Conservation (phyloP, 1,140 invertebrate genomes). For the Dendroctonus valens region DNA sequence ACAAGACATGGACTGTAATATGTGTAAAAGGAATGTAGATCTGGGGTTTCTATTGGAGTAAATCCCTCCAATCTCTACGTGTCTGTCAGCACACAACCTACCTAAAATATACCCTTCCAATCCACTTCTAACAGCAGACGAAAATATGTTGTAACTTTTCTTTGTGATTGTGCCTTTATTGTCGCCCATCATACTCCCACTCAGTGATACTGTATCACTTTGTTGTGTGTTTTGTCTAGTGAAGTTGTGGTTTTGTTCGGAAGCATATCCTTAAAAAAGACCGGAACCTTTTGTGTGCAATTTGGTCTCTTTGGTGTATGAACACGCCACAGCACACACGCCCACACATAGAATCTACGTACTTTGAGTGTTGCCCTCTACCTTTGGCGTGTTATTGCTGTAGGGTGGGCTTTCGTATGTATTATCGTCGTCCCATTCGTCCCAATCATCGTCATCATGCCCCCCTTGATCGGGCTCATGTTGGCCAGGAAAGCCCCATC, state of each 20-base stretch:
- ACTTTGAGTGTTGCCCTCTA: background rate
- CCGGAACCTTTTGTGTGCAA: background rate
- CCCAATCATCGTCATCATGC: slow-evolving; percentile 62
- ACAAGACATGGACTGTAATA: too few relatives aligned
- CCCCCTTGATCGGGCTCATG: slow-evolving; percentile 20
- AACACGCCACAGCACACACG: background rate
- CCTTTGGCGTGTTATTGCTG: slow-evolving; percentile 45
- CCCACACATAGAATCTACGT: background rate
- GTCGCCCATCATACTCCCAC: slow-evolving; percentile 42
- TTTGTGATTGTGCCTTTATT: slow-evolving; percentile 64
- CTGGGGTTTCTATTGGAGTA: too few relatives aligned
- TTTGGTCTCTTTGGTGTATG: background rate
- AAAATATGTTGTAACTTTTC: slow-evolving; percentile 86
- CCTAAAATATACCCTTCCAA: slow-evolving; percentile 91
- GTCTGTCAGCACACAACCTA: slow-evolving; percentile 35
- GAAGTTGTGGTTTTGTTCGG: slow-evolving; percentile 29
- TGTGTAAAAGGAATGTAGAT: too few relatives aligned
- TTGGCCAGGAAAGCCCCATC: slow-evolving; percentile 27
- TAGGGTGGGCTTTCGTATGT: slow-evolving; percentile 62
- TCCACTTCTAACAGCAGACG: slow-evolving; percentile 86
- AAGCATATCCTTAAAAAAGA: slow-evolving; percentile 8
- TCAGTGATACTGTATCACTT: slow-evolving; percentile 32
- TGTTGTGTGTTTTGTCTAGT: slow-evolving; percentile 34
- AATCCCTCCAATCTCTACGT: too few relatives aligned
- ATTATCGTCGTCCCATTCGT: slow-evolving; percentile 57